A percentile compares a stretch with the other conserved stretches of the same genome.
Evolutionary conservation across 2,888 invertebrate species (phyloP).

Genomic region (Agrypnus murinus): DNA sequence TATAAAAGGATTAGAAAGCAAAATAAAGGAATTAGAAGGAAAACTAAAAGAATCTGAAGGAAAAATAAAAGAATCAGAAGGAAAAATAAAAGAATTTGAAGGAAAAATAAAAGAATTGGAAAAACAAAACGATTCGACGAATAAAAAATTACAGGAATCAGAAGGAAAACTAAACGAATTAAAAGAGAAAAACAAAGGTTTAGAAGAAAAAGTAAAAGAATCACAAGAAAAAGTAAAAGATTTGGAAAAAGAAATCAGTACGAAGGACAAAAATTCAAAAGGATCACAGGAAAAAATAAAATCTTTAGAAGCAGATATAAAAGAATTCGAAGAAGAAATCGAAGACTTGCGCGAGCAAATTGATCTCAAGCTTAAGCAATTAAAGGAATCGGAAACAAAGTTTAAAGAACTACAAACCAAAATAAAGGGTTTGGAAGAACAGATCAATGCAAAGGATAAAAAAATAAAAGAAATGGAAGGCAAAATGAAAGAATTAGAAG

Average conservation of each 20-base stretch:
- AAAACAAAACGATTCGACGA: too few relatives aligned
- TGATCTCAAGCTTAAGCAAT: neutral
- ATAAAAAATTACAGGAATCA: neutral
- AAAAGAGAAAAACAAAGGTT: too few relatives aligned
- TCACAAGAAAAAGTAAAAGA: neutral
- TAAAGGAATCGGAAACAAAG: conserved; percentile 2
- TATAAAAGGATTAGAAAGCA: too few relatives aligned
- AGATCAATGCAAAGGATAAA: conserved; percentile 10
- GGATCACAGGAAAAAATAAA: too few relatives aligned
- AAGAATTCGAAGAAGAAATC: neutral
- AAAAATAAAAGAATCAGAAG: neutral
- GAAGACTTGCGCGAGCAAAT: conserved; percentile 21
- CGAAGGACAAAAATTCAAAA: too few relatives aligned
- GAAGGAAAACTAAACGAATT: too few relatives aligned
- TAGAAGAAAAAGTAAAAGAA: neutral
- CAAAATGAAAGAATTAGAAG: neutral
- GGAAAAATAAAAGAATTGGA: too few relatives aligned
- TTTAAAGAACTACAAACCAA: conserved; percentile 22
- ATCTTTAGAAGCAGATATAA: too few relatives aligned
- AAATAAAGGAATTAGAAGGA: neutral
- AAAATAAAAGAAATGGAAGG: conserved; percentile 2
- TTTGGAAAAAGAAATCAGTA: neutral
- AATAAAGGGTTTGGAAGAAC: conserved; percentile 34
- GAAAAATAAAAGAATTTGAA: neutral
- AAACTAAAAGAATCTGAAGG: neutral